Evolutionary conservation across 2,888 invertebrate genomes (phyloP), one percentile per base, ranked within the genome.

Genomic region (Pseudoips prasinana): DNA sequence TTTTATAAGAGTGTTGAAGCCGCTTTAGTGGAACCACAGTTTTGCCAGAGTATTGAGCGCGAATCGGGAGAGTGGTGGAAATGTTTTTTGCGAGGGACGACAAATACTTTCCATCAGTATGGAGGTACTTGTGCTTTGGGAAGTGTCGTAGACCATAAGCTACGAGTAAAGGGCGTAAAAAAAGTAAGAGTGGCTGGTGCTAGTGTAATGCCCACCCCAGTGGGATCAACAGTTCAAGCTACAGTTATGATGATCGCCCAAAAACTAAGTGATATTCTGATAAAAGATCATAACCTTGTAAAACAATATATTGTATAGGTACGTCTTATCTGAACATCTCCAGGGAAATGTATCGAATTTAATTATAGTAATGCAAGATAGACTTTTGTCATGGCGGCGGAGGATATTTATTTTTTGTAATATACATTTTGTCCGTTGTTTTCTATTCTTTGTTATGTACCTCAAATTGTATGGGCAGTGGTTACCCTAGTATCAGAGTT

Each of bases 191-290:
- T 94, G 0, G 90, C 90, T 0, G 94, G 94, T 64, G 93, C 93
- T 0, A 93, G 94, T 20, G 90, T 94, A 8, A 94, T 95, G 93
- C 94, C 94, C 7, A 20, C 3, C 10, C 24, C 19, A 0, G 79
- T 93, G 1, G 93, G 93, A 47, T 93, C 92, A 68, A 93, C 93
- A 0, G 11, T 94, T 61, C 94, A 92, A 0, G 92, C 94, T 0
- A 89, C 90, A 0, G 92, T 94, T 4, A 27, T 47, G 26, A 94
- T 95, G 94, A 94, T 95, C 22, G 95, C 91, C 0, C 94, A 95
- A 59, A 93, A 93, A 17, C 10, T 33, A 1, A 18, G 41, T 4
- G 50, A 59, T 36, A 25, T 50, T 7, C 40, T 59, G 7, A 33
- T 35, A 9, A 27, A 39, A 20, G 25, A 55, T 1, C 11, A 49